phyloP scores from a whole-genome alignment of 1,140 invertebrate genomes.

The Bombyx mandarina region DNA sequence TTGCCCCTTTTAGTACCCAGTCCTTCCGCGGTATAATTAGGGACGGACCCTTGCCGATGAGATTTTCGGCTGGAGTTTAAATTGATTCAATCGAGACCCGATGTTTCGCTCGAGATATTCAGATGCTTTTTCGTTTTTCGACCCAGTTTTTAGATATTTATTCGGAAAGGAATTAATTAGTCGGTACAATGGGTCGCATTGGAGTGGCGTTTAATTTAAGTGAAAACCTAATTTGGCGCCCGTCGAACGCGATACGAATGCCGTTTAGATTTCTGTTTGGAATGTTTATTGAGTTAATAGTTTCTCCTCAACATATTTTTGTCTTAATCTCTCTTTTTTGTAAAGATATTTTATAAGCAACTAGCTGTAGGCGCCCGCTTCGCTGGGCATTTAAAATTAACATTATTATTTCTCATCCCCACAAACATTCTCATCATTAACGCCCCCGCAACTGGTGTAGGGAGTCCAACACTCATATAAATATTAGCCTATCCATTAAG shows the following conservation, averaged over 20 bases:
- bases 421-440: too few species aligned
- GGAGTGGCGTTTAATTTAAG: not conserved
- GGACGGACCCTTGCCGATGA: conserved; percentile 59
- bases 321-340: too few species aligned
- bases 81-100: conserved; percentile 65
- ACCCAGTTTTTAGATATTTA: conserved; percentile 16
- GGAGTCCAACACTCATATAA: too few species aligned
- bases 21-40: conserved; percentile 67
- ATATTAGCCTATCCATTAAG: too few species aligned
- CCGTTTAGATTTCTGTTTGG: not conserved
- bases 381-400: too few species aligned
- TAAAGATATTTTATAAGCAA: too few species aligned
- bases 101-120: conserved; percentile 52
- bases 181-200: not conserved
- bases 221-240: conserved; percentile 1
- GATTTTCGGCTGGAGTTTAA: conserved; percentile 58
- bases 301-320: too few species aligned
- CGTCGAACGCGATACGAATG: not conserved
- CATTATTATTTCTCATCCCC: too few species aligned
- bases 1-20: conserved; percentile 49
- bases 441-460: too few species aligned
- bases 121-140: conserved; percentile 26
- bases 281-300: too few species aligned
- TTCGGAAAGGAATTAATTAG: conserved; percentile 42
- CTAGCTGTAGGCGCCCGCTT: too few species aligned